Conservation (phyloP, 2,797 vertebrate genomes). For the Apodemus agrarius region DNA sequence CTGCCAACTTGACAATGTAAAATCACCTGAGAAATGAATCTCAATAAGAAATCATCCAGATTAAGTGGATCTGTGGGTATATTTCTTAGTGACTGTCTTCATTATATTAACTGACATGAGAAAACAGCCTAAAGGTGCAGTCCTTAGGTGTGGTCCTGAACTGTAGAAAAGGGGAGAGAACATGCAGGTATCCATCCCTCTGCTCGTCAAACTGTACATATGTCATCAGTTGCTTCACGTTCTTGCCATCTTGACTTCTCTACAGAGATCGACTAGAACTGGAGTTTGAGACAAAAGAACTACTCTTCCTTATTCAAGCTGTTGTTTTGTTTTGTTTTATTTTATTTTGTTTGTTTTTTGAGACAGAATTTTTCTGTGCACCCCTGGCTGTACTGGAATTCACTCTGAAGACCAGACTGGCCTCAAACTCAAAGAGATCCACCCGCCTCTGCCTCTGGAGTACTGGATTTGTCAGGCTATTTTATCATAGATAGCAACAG, state of each 20-base stretch:
- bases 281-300: background rate
- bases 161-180: background rate
- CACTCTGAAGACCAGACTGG: background rate
- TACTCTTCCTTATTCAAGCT: background rate
- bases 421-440: background rate
- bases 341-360: background rate
- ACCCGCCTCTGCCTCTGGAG: background rate
- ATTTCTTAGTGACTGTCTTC: background rate
- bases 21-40: background rate
- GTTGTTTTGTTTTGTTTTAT: background rate
- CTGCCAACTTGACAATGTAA: background rate
- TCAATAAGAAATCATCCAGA: background rate
- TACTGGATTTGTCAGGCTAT: background rate
- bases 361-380: background rate
- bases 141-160: background rate
- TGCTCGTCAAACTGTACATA: background rate
- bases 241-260: background rate
- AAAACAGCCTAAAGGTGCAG: background rate
- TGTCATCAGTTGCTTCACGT: background rate
- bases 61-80: background rate
- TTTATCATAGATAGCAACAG: background rate
- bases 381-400: background rate
- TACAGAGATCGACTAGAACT: background rate
- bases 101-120: background rate
- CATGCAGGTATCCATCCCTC: too few relatives aligned